Evolutionary conservation across 2,797 vertebrate species (phyloP), one percentile per base, ranked within the genome.

Genomic region (Pipistrellus nathusii): DNA sequence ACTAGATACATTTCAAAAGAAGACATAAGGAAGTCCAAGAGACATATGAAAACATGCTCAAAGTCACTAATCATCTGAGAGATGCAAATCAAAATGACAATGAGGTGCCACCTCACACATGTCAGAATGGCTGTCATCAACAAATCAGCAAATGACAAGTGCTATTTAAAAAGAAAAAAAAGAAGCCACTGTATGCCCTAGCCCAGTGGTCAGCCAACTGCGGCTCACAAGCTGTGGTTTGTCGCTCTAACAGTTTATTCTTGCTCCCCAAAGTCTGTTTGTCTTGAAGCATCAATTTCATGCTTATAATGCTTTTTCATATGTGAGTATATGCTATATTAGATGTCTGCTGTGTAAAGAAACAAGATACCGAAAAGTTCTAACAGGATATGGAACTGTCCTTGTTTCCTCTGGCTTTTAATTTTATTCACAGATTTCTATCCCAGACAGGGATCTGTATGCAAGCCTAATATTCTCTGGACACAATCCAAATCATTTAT

Each of bases 321-420:
- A 18, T 59, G 13, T 64, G 38, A 73, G 5, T 38, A 68, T 38
- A 35, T 55, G 15, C 25, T 82, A 7, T 12, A 48, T 38, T 46
- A 75, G 4, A 7, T 62, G 6, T 78, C 30, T 80, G 35, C 1
- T 53, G 13, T 78, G 20, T 55, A 51, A 95, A 46, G 9, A 89
- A 89, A 41, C 5, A 69, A 89, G 27, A 1, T 2, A 57, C 5
- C 35, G 46, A 94, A 53, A 25, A 76, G 72, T 38, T 86, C 35
- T 55, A 66, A 48, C 23, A 38, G 32, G 9, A 59, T 66, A 72
- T 38, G 15, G 9, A 81, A 86, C n/a, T 78, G 27, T 14, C 51
- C 90, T 75, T 91, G 11, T 75, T 38, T 86, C 9, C 68, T 80
- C 30, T 62, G 41, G 59, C 20, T 48, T 93, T 96, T 88, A 27